Base-by-base conservation (phyloP, 2,113 vertebrate genomes). In the Carollia perspicillata region DNA sequence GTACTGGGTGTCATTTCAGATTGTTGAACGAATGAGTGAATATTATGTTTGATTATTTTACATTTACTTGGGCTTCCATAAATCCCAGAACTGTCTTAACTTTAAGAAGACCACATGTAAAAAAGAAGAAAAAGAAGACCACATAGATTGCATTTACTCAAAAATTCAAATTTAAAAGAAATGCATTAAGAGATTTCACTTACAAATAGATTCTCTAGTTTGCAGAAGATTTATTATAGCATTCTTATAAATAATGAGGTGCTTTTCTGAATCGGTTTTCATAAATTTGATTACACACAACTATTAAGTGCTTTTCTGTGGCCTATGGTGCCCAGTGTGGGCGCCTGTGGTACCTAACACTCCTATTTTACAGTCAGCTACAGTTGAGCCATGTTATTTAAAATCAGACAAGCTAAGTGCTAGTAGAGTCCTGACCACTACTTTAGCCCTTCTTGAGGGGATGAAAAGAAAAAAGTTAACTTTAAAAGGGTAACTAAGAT, bases 81-180 rank as follows among this genome's bases (percentile, higher is more conserved):
- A 49, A 49, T 40, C 69, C 17, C 68, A 40, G 20, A 88, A 49
- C 17, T 60, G 22, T 78, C 30, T 47, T 84, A 11, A 11, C 37
- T 85, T 89, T 79, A 66, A 74, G 26, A 84, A 87, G n/a, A 63
- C 55, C 9, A 65, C 8, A 84, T 68, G 23, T 30, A 30, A 30
- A 28, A 30, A 60, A 60, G 23, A 60, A 60, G 26, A 60, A 60
- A 28, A 30, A 60, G 11, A 60, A 60, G 58, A 30, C 11, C 26
- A 63, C 60, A 63, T 13, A 90, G 40, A 69, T 49, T 7, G 51
- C 5, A 84, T 63, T 23, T 78, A 40, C 37, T 65, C 65, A 65
- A 74, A 90, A 87, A 84, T 12, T 75, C 80, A 95, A 92, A 89
- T 10, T 65, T 74, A 87, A 79, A 80, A 92, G 92, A 84, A 30